Conservation (phyloP, 2,113 vertebrate species). For the Pungitius pungitius region DNA sequence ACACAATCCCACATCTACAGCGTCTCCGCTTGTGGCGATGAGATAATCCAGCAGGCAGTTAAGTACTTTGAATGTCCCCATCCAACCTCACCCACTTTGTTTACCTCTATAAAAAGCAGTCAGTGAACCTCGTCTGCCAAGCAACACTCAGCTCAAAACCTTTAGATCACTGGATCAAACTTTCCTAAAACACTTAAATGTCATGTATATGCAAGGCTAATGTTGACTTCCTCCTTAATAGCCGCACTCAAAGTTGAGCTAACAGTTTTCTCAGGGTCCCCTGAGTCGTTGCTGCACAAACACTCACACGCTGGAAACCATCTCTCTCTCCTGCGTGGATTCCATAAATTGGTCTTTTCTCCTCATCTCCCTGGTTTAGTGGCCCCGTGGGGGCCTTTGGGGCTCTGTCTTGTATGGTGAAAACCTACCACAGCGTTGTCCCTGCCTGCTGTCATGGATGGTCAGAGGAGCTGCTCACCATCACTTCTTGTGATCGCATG, state of each 20-base stretch:
- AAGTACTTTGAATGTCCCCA: conserved; percentile 4
- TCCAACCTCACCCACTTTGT: conserved; percentile 46
- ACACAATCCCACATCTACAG: neutral
- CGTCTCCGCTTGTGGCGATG: conserved; percentile 28
- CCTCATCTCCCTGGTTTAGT: conserved; percentile 48
- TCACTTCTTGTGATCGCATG: conserved; percentile 17
- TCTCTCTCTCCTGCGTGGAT: conserved; percentile 33
- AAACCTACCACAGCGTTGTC: conserved; percentile 44
- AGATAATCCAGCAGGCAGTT: conserved; percentile 41
- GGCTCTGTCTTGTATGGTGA: neutral
- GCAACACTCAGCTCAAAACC: conserved; percentile 45
- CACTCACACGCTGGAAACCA: conserved; percentile 48
- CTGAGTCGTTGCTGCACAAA: conserved; percentile 31
- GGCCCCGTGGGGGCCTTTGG: conserved; percentile 35
- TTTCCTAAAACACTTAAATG: conserved; percentile 69
- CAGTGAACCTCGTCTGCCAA: conserved; percentile 47
- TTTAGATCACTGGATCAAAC: conserved; percentile 52
- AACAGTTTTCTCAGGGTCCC: conserved; percentile 67
- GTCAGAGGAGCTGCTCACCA: conserved; percentile 19
- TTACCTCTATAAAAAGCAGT: conserved; percentile 53
- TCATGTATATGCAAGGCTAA: conserved; percentile 56
- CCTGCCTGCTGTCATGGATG: conserved; percentile 39
- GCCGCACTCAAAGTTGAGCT: conserved; percentile 53
- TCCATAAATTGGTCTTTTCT: conserved; percentile 18
- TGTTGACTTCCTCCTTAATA: conserved; percentile 64